Conservation (phyloP, 1,140 invertebrate genomes). For the Maconellicoccus hirsutus region DNA sequence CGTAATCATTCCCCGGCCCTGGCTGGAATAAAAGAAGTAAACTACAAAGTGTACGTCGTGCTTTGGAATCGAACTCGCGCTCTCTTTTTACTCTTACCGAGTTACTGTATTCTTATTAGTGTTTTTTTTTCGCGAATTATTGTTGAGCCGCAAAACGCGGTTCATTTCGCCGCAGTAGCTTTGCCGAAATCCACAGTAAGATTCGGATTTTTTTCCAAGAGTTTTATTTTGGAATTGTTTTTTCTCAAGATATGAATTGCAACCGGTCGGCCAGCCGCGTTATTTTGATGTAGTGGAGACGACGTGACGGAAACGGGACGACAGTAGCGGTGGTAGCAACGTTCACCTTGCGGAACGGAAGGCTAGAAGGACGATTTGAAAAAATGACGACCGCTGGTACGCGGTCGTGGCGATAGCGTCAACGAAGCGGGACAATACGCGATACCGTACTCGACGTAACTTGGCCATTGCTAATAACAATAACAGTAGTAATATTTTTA, state of each 20-base stretch:
- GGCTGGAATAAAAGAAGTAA: constrained; percentile 2
- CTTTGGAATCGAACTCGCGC: constrained; percentile 6
- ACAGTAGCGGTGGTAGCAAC: constrained; percentile 16
- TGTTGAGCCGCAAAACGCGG: too few species aligned
- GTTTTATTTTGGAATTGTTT: too few species aligned
- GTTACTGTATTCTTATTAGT: not conserved
- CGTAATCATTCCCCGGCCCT: constrained; percentile 10
- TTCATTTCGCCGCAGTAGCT: too few species aligned
- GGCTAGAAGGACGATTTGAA: constrained; percentile 16
- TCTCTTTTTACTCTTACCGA: not conserved
- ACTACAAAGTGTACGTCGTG: constrained; percentile 3
- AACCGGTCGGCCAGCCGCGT: not conserved
- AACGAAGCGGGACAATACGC: constrained; percentile 13
- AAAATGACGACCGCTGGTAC: constrained; percentile 19
- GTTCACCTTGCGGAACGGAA: constrained; percentile 21
- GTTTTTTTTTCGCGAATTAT: not conserved
- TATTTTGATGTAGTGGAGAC: not conserved
- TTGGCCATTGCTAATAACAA: not conserved
- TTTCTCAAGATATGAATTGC: not conserved
- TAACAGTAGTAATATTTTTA: not conserved
- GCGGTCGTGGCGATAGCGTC: constrained; percentile 17
- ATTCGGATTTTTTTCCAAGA: too few species aligned
- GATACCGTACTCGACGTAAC: constrained; percentile 11
- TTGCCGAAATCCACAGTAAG: too few species aligned
- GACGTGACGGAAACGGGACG: not conserved